phyloP scores from a whole-genome alignment of 1,140 invertebrate genomes.

The Microplitis mediator region DNA sequence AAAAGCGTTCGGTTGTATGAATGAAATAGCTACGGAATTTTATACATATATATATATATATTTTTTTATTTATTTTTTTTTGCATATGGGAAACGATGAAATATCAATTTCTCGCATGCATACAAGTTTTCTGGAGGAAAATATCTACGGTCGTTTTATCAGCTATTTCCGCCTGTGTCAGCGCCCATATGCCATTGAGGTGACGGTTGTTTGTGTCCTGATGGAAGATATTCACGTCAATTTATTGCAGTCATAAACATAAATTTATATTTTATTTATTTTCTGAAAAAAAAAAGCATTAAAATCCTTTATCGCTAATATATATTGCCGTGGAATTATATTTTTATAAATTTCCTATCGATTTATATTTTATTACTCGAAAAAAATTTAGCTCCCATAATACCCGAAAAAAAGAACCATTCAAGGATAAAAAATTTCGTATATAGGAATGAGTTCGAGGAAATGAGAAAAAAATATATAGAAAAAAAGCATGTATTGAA shows the following conservation, averaged over 20 bases:
- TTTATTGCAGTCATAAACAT: no score
- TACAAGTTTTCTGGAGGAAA: background rate
- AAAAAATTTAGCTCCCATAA: no score
- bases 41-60: background rate
- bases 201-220: background rate
- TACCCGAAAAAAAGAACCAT: no score
- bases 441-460: no score
- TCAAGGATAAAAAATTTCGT: no score
- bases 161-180: background rate
- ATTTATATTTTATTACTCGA: no score
- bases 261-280: no score
- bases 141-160: background rate
- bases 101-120: slow-evolving; percentile 10
- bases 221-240: no score
- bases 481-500: background rate
- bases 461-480: background rate
- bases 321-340: no score
- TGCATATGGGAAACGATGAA: background rate
- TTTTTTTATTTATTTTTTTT: background rate
- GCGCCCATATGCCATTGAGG: background rate
- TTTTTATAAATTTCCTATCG: no score
- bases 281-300: no score
- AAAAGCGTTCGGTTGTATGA: background rate
- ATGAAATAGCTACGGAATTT: background rate
- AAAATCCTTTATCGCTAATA: no score